Evolutionary conservation across 2,888 invertebrate genomes (phyloP), one percentile per base, ranked within the genome.

Genomic region (Notocelia uddmanniana): DNA sequence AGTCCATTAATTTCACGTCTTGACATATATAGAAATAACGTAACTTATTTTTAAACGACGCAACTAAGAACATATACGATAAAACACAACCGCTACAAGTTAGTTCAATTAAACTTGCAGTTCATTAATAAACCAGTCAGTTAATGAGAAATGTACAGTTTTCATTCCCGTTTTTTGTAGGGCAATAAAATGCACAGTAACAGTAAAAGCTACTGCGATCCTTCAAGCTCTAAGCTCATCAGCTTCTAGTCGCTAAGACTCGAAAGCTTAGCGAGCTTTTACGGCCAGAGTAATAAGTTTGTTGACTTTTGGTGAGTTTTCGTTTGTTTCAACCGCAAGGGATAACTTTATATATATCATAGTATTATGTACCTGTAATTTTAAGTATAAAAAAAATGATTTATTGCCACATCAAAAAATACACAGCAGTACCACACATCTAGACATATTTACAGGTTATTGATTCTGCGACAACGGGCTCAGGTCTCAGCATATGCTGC

Each of bases 211-310:
- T 54, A 69, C 62, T 23, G 69, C 37, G 58, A 66, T 71, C 34
- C 59, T 54, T 60, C 45, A 60, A 67, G 66, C 70, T 58, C 58
- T 57, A 57, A 52, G 70, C 71, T 71, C 71, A 67, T 71, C 66
- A 71, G 71, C 71, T 55, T 55, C 59, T 64, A 60, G 45, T 67
- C 66, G 59, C 59, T 71, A 71, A 71, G 66, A 60, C 71, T 52
- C 66, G 71, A 64, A 31, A 55, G 71, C 71, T 71, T 67, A 71
- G 54, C 59, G 34, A 67, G 71, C 59, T 67, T 71, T 71, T 59
- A 71, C 71, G 59, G 60, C 54, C 31, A 31, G 45, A 52, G 66
- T 54, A 66, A 59, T 71, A 71, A 48, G 71, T 71, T 71, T 60
- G 54, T 45, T 67, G 54, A 60, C 66, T 71, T 34, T 48, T 54